Evolutionary conservation across 2,888 invertebrate genomes (phyloP).

Genomic region (Pimpla rufipes): DNA sequence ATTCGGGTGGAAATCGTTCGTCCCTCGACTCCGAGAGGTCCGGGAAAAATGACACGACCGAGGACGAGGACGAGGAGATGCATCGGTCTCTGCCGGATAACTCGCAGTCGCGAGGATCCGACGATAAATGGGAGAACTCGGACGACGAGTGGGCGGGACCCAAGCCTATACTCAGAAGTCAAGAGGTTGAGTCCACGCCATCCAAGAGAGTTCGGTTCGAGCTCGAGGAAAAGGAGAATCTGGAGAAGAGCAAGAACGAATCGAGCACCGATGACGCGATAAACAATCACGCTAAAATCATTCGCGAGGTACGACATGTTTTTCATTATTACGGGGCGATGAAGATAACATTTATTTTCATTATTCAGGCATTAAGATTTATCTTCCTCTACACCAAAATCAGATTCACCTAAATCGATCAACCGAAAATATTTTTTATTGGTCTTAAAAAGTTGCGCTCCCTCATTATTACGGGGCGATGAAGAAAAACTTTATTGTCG

Average conservation of each 20-base stretch:
- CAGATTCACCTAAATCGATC: too few relatives aligned
- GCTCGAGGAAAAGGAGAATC: slow-evolving; percentile 88
- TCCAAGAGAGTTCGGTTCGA: slow-evolving; percentile 87
- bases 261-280: slow-evolving; percentile 78
- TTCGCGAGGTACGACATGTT: slow-evolving; percentile 93
- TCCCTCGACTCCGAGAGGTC: slow-evolving; percentile 79
- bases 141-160: slow-evolving; percentile 82
- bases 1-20: slow-evolving; percentile 72
- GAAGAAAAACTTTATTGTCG: too few relatives aligned
- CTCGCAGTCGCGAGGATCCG: slow-evolving; percentile 58
- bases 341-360: too few relatives aligned
- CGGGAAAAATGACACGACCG: slow-evolving; percentile 80
- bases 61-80: slow-evolving; percentile 83
- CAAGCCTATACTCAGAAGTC: slow-evolving; percentile 81
- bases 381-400: too few relatives aligned
- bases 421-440: too few relatives aligned
- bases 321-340: too few relatives aligned
- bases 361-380: too few relatives aligned
- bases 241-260: slow-evolving; percentile 82
- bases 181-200: slow-evolving; percentile 78
- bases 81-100: slow-evolving; percentile 76
- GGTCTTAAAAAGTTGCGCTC: not conserved
- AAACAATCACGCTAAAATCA: slow-evolving; percentile 93
- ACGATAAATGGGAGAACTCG: slow-evolving; percentile 78
- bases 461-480: too few relatives aligned